Conservation (phyloP, 1,140 invertebrate species). For the Pseudobourletiella spinata region DNA sequence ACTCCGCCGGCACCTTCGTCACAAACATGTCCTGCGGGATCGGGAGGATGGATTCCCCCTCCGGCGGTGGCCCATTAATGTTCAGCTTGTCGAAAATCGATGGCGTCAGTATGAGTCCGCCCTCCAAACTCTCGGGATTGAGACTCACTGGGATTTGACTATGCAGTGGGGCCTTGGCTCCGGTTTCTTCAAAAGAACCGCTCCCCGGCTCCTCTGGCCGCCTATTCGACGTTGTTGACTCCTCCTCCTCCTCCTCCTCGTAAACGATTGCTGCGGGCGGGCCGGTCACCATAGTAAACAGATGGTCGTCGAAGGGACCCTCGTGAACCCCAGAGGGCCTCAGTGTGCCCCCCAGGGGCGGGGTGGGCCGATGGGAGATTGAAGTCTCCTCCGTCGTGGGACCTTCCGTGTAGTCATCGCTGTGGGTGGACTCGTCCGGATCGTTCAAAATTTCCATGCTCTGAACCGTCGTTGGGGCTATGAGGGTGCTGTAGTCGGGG, state of each 20-base stretch:
- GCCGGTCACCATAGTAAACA: conserved; percentile 15
- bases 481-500: conserved; percentile 10
- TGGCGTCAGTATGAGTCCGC: neutral
- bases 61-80: neutral
- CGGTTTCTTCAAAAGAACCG: neutral
- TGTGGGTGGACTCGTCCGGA: neutral
- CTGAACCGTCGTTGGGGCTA: neutral
- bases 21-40: neutral
- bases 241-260: conserved; percentile 1
- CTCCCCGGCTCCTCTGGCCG: neutral
- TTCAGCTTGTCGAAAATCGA: neutral
- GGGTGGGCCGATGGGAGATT: conserved; percentile 25
- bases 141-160: too few species aligned
- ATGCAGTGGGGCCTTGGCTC: too few species aligned
- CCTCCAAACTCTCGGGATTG: too few species aligned
- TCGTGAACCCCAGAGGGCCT: too few species aligned
- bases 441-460: neutral
- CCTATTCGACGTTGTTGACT: too few species aligned
- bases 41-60: neutral
- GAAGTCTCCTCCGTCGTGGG: neutral
- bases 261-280: conserved; percentile 20
- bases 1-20: conserved; percentile 38
- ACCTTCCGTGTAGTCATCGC: neutral
- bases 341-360: conserved; percentile 2
- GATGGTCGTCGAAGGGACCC: conserved; percentile 5